Evolutionary conservation across 2,797 vertebrate species (phyloP).

Genomic region (Loriculus beryllinus): DNA sequence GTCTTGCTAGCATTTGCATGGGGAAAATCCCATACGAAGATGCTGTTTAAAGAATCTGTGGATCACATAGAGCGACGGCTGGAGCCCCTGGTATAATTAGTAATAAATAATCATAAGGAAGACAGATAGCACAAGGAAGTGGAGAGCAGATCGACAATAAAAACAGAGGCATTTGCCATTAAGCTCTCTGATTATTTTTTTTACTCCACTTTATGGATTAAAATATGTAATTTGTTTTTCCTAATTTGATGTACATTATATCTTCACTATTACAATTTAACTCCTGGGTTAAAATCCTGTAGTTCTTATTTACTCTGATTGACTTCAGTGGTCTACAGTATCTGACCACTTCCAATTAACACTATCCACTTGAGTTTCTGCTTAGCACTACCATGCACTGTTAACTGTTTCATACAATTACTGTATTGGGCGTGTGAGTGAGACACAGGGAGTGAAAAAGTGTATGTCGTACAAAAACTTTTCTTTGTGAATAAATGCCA

Average conservation of each 20-base stretch:
- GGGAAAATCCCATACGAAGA: conserved; percentile 44
- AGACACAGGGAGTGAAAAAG: neutral
- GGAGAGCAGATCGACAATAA: neutral
- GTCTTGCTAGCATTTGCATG: neutral
- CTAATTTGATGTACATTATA: conserved; percentile 36
- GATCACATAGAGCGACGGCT: neutral
- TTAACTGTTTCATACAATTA: conserved; percentile 43
- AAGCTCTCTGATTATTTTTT: neutral
- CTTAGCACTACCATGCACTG: neutral
- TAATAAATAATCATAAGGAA: conserved; percentile 56
- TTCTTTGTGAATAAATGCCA: neutral
- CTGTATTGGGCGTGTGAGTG: neutral
- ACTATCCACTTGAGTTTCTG: conserved; percentile 30
- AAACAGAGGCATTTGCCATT: neutral
- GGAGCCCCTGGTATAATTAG: conserved; percentile 19
- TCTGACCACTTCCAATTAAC: conserved; percentile 45
- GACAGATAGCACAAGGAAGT: neutral
- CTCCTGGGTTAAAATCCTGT: conserved; percentile 54
- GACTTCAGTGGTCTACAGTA: conserved; percentile 28
- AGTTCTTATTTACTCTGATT: conserved; percentile 36
- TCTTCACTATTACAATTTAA: conserved; percentile 54
- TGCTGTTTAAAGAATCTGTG: conserved; percentile 42
- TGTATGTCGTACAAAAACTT: neutral
- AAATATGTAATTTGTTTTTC: conserved; percentile 50
- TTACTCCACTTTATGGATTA: conserved; percentile 13